Base-by-base conservation (phyloP, 2,888 invertebrate genomes). In the Lottia gigantea region DNA sequence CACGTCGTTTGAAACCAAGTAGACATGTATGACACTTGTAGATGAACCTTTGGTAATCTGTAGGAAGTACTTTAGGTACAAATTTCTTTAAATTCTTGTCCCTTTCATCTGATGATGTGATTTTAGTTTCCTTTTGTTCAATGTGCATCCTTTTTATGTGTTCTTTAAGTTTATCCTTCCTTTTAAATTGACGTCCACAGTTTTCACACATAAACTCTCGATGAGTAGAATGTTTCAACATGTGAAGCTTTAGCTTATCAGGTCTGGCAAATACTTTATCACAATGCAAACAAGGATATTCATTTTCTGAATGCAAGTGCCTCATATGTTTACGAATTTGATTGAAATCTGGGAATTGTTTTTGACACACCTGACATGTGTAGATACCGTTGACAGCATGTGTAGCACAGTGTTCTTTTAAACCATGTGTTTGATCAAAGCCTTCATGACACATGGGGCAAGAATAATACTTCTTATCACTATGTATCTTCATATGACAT, bases 1-100 rank as follows among this genome's bases (percentile, higher is more conserved):
- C 95, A 75, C 95, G 92, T 69, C 95, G 91, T 90, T 95, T 93
- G 85, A 95, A 94, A 74, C 94, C 93, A 45, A 94, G 89, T 83
- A 93, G 88, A 87, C 95, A 95, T 66, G 91, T 90, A 80, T 93
- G 92, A 85, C 95, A 95, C 86, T 94, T 94, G 88, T 93, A 94
- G 73, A 93, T 91, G 85, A 93, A 94, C 66, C 92, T 90, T 83
- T 93, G 92, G 84, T 93, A 93, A 88, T 93, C 93, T 15, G 91
- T 92, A 0, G 92, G 92, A 15, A 80, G 74, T 11, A 91, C 91
- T 87, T 92, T 92, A 46, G 92, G 92, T 71, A 90, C 88, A 78
- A 91, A 90, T 81, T 91, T 92, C 80, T 91, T 91, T 19, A 67
- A 68, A 23, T 76, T 69, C 26, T 69, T 76, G 66, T 67, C 47